Base-by-base conservation (phyloP, 2,113 vertebrate species). In the Hydrolagus affinis region DNA sequence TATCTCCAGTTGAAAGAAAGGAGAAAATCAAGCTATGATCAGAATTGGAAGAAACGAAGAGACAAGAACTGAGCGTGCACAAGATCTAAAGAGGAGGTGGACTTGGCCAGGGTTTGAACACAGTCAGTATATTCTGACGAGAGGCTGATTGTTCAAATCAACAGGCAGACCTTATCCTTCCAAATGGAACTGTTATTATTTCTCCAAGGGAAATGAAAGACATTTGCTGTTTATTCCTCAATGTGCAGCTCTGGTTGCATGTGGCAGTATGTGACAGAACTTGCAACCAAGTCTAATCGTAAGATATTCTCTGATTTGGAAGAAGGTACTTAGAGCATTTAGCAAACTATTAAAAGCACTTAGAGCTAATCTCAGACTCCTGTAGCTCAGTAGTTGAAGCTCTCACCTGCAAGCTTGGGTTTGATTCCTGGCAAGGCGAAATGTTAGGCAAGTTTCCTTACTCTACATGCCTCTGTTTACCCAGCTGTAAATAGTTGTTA, bases 131-230 rank as follows among this genome's bases (percentile, higher is more conserved):
- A 80, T 62, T 8, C 77, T 6, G 19, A 57, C 11, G 23, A 64
- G 77, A 80, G 59, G 19, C 23, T 19, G 12, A 64, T 21, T 28
- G 64, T 28, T 60, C n/a, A 25, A 80, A 28, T 80, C 25, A 80
- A 19, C 77, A 62, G 23, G 59, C 59, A 62, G 11, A 21, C 28
- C 71, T 60, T 60, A 78, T 25, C 23, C 59, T 80, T 80, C 77
- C 77, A 80, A 80, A 28, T 80, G 59, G 59, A 7, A 80, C 59
- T 28, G 60, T 80, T 64, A 80, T 14, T 62, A 80, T 17, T 80
- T 28, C 77, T 28, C 11, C 77, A 62, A 64, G 30, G 77, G 77
- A 25, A 64, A 64, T 80, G 77, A 80, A 80, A 80, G 77, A 64
- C 77, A 64, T 80, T 64, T 80, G 59, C 23, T 15, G 23, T 25